phyloP scores from a whole-genome alignment of 2,797 vertebrate species.

The Channa striata region DNA sequence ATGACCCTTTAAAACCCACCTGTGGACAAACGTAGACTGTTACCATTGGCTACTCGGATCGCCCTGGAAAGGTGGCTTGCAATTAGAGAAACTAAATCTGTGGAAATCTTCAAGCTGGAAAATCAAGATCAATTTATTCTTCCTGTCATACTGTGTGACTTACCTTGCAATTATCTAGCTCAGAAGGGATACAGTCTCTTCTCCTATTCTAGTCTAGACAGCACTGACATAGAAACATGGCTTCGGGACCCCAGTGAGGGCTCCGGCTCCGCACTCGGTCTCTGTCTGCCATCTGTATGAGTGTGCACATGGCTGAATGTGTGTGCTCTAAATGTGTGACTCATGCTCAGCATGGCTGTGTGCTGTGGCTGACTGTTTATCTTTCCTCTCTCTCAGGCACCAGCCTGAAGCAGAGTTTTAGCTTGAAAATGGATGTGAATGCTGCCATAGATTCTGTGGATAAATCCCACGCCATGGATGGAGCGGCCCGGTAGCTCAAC shows the following conservation, averaged over 20 bases:
- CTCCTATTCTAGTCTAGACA: conserved; percentile 62
- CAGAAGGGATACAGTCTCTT: conserved; percentile 32
- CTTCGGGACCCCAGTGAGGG: conserved; percentile 53
- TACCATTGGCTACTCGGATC: background rate
- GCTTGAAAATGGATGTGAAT: conserved; percentile 54
- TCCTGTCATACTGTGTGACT: conserved; percentile 20
- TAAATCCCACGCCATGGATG: conserved; percentile 37
- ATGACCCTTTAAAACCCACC: conserved; percentile 1
- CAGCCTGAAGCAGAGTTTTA: conserved; percentile 56
- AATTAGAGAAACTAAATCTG: conserved; percentile 3
- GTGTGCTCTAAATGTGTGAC: conserved; percentile 68
- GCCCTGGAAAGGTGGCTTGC: background rate
- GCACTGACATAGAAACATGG: conserved; percentile 52
- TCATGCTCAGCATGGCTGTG: conserved; percentile 65
- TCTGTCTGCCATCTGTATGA: conserved; percentile 74
- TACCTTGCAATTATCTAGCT: conserved; percentile 24
- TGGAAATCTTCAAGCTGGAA: conserved; percentile 8
- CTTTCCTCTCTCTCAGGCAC: conserved; percentile 64
- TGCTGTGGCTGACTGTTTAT: conserved; percentile 66
- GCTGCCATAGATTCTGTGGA: conserved; percentile 43
- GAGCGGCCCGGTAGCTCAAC: too few species aligned
- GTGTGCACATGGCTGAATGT: conserved; percentile 72
- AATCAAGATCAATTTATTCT: conserved; percentile 17
- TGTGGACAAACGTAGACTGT: background rate
- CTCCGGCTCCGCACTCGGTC: conserved; percentile 54